These are phyloP conservation scores for Ascidia mentula DNA, from an alignment of 23 tunicate genomes.

Conservation along the genomic window DNA sequence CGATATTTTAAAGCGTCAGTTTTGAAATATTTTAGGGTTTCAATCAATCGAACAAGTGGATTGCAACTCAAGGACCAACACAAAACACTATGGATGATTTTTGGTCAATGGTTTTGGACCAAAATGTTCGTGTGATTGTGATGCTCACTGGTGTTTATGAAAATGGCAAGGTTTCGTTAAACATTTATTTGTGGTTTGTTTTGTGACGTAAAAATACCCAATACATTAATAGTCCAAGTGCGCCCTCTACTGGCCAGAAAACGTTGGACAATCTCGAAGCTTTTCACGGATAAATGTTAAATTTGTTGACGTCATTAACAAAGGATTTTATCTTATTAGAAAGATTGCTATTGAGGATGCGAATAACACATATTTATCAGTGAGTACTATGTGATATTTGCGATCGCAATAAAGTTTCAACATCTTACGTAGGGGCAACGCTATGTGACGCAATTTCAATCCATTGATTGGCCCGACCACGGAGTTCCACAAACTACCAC, in stretches of 20 bases:
- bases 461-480: not conserved
- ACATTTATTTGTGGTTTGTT: not conserved
- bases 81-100: not conserved
- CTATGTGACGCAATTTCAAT: not conserved
- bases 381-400: not conserved
- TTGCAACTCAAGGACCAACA: not conserved
- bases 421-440: not conserved
- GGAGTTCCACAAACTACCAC: not conserved
- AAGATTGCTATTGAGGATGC: not conserved
- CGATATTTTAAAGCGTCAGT: not conserved
- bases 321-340: not conserved
- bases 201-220: no score
- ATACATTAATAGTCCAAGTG: conserved; percentile 2
- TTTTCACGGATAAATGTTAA: not conserved
- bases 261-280: not conserved
- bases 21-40: no score
- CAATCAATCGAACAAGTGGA: not conserved
- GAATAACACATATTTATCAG: not conserved
- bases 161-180: not conserved
- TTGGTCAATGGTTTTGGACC: not conserved
- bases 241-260: not conserved
- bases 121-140: not conserved
- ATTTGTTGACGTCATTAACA: not conserved
- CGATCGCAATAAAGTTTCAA: no score
- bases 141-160: not conserved